These are phyloP conservation scores for Saccostrea echinata DNA, from an alignment of 1,140 invertebrate species.

Conservation along the genomic window DNA sequence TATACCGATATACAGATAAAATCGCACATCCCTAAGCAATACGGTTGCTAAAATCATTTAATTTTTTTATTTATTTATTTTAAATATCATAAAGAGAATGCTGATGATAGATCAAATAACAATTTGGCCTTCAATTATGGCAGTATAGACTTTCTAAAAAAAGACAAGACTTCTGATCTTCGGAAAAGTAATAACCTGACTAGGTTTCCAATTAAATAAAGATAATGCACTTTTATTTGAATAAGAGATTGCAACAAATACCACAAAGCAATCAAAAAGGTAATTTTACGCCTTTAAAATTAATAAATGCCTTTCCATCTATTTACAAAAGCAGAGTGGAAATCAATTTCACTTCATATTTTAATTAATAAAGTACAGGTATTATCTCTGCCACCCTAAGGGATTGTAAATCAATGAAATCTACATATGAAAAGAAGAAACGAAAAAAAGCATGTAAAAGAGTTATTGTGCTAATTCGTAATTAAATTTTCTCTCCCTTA, in stretches of 20 bases:
- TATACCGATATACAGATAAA: too few species aligned
- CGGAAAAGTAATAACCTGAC: background rate
- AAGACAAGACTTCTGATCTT: too few species aligned
- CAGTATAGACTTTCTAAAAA: too few species aligned
- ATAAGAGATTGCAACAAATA: slow-evolving; percentile 15
- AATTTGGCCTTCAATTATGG: too few species aligned
- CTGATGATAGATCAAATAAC: too few species aligned
- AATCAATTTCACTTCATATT: slow-evolving; percentile 7
- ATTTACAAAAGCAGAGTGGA: slow-evolving; percentile 10
- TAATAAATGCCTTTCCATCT: background rate
- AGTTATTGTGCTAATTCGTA: background rate
- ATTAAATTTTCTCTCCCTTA: background rate
- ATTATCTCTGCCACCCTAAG: background rate
- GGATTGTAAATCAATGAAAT: background rate
- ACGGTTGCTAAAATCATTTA: too few species aligned
- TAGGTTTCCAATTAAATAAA: background rate
- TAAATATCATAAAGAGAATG: too few species aligned
- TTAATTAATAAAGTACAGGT: slow-evolving; percentile 7
- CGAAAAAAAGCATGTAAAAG: background rate
- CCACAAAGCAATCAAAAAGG: background rate
- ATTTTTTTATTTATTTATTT: too few species aligned
- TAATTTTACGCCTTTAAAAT: slow-evolving; percentile 7
- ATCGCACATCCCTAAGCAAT: too few species aligned
- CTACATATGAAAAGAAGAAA: background rate
- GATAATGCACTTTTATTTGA: slow-evolving; percentile 9